Base-by-base conservation (phyloP, 2,797 vertebrate genomes). In the Coregonus sp. region DNA sequence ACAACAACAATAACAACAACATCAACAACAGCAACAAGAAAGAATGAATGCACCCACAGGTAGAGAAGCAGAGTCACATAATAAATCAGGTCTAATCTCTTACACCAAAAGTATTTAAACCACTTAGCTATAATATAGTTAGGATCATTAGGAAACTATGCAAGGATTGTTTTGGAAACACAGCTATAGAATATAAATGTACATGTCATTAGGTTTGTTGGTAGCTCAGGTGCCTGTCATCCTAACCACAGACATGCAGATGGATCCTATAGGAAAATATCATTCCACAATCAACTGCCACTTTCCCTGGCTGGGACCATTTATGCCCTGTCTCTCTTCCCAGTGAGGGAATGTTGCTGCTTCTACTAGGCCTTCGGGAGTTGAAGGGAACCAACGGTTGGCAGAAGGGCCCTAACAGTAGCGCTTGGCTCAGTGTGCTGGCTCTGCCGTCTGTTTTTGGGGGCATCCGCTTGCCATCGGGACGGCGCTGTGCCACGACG, bases 401-500 rank as follows among this genome's bases (percentile, higher is more conserved):
- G 52, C 74, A 71, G 52, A 78, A n/a, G 54, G 70, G 75, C 81
- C 84, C 85, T 82, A 90, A 91, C 91, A 82, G 91, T 91, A 92
- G 90, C 88, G 72, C 78, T 81, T 78, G 79, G 87, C 82, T 73
- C 73, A 61, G 72, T 81, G 75, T 76, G 86, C 81, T 72, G 74
- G 67, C 75, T 80, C 77, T 84, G n/a, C 18, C 78, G 12, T 47
- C 40, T 79, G 76, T 84, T 16, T 66, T 20, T n/a, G 31, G 61
- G 25, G 51, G 70, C 40, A 47, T 47, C 9, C 2, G 40, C n/a
- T 54, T 37, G 51, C 72, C 2, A 68, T 9, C 33, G 73, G 76
- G 79, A 86, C 40, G 9, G 40, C 9, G 2, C 9, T 47, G 40
- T 47, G 40, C 40, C 40, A 9, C 9, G 40, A 47, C 82, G 81